Conservation (phyloP, 2,888 invertebrate genomes). For the Orthosia gothica region DNA sequence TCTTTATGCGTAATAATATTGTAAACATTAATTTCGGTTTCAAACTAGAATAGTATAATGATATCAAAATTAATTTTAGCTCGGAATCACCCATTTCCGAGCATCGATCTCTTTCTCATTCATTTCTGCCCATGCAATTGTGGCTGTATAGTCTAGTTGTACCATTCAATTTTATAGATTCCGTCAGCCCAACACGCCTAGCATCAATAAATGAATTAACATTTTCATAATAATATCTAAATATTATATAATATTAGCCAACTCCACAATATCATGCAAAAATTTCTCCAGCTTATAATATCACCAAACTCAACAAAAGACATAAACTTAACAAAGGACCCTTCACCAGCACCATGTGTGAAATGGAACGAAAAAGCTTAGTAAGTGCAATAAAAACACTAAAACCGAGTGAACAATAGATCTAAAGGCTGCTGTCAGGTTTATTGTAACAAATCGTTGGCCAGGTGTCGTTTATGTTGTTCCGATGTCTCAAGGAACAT, state of each 20-base stretch:
- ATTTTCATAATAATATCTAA: too few species aligned
- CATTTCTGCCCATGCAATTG: neutral
- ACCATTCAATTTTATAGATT: neutral
- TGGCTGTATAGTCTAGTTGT: too few species aligned
- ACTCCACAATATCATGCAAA: conserved; percentile 7
- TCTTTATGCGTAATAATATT: too few species aligned
- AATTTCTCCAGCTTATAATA: neutral
- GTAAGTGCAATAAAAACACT: conserved; percentile 64
- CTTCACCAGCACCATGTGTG: conserved; percentile 48
- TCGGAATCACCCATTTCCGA: neutral
- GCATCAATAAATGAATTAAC: neutral
- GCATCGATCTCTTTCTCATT: too few species aligned
- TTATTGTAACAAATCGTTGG: conserved; percentile 69
- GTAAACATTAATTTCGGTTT: too few species aligned
- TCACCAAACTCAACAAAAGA: conserved; percentile 8
- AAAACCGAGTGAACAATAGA: conserved; percentile 63
- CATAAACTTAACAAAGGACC: conserved; percentile 44
- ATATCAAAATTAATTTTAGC: neutral
- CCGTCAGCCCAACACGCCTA: neutral
- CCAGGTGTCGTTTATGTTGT: conserved; percentile 69
- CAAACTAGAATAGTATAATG: too few species aligned
- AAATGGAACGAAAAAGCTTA: conserved; percentile 59
- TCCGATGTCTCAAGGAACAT: conserved; percentile 61
- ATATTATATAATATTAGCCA: neutral
- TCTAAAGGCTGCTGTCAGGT: conserved; percentile 60